A percentile compares a stretch with the other conserved stretches of the same genome.
Conservation (phyloP, 2,797 vertebrate genomes). For the Eulemur rubriventer region DNA sequence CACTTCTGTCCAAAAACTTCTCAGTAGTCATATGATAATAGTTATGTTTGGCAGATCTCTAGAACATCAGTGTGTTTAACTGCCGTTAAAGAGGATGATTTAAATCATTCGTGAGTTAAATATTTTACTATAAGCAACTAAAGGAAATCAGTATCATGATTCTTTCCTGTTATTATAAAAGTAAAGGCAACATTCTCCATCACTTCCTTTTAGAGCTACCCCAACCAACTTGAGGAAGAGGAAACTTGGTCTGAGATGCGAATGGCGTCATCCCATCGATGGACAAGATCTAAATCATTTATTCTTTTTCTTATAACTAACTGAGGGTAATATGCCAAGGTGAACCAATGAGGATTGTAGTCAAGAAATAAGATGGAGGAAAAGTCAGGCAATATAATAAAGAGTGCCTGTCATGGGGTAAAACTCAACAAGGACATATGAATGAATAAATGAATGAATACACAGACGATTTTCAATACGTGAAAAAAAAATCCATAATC, state of each 20-base stretch:
- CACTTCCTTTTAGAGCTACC: background rate
- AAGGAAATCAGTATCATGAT: background rate
- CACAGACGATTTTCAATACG: background rate
- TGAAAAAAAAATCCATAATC: background rate
- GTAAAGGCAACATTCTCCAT: background rate
- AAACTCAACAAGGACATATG: background rate
- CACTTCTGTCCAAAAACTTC: background rate
- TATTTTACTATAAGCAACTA: background rate
- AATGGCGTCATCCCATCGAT: background rate
- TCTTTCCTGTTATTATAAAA: background rate
- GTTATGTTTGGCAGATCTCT: conserved; percentile 5
- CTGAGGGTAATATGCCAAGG: background rate
- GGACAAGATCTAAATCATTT: background rate
- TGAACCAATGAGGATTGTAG: background rate
- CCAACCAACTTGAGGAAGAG: background rate
- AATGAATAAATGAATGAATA: background rate
- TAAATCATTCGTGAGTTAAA: conserved; percentile 1
- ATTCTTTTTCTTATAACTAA: background rate
- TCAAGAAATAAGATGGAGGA: background rate
- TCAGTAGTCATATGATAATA: background rate
- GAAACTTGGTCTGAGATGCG: background rate
- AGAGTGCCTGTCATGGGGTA: background rate
- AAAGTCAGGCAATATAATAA: background rate
- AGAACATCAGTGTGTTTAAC: background rate
- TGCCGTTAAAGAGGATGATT: conserved; percentile 22